These are phyloP conservation scores for Austrolebias charrua DNA, from an alignment of 2,797 vertebrate genomes.

Conservation along the genomic window DNA sequence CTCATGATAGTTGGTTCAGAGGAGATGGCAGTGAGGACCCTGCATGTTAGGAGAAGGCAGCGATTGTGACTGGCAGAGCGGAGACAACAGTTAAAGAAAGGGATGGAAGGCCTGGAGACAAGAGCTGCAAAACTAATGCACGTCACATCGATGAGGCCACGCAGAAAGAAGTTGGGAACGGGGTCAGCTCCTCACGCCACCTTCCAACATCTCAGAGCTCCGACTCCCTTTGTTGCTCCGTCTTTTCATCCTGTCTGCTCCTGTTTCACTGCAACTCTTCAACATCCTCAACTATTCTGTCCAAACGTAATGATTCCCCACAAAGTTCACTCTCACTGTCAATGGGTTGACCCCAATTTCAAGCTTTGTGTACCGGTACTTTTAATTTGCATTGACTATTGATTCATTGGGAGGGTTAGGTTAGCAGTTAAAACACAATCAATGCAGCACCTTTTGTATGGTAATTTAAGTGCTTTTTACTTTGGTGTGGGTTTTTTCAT, in stretches of 20 bases:
- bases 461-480: too few relatives aligned
- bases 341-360: conserved; percentile 3
- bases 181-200: conserved; percentile 56
- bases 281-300: conserved; percentile 6
- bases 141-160: conserved; percentile 79
- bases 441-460: too few relatives aligned
- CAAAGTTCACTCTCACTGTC: background rate
- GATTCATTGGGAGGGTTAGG: too few relatives aligned
- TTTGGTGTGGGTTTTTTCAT: too few relatives aligned
- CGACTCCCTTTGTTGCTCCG: conserved; percentile 43
- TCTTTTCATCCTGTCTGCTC: conserved; percentile 33
- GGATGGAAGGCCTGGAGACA: conserved; percentile 45
- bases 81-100: conserved; percentile 44
- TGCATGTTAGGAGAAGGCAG: conserved; percentile 42
- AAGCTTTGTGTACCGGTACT: background rate
- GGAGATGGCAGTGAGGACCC: conserved; percentile 22
- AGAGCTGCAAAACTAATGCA: conserved; percentile 61
- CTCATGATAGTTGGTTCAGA: conserved; percentile 54
- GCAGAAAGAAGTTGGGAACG: conserved; percentile 59
- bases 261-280: conserved; percentile 32
- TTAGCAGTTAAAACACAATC: too few relatives aligned
- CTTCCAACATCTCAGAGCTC: conserved; percentile 33
- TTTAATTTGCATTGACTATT: too few relatives aligned
- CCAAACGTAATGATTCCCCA: conserved; percentile 26
- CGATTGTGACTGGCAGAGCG: conserved; percentile 62